Conservation (phyloP, 1,140 invertebrate genomes). For the Zaprionus inermis region DNA sequence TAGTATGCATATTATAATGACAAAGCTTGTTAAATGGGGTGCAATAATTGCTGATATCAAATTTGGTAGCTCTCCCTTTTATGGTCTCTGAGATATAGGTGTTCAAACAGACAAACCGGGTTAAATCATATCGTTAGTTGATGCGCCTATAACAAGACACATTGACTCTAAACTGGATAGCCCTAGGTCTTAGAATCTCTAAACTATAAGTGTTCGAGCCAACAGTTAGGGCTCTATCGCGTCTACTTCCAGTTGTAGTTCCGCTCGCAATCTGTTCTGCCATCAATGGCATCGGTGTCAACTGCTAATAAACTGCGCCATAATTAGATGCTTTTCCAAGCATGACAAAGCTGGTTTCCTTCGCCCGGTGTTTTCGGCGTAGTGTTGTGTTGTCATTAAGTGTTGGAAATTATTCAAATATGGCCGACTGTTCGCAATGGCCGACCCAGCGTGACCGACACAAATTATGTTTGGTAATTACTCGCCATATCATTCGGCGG, state of each 20-base stretch:
- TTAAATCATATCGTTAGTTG: too few species aligned
- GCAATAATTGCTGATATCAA: too few species aligned
- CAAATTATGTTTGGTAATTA: slow-evolving; percentile 57
- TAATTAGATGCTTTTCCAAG: slow-evolving; percentile 35
- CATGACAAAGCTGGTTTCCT: slow-evolving; percentile 39
- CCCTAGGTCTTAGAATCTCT: too few species aligned
- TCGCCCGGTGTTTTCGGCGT: too few species aligned
- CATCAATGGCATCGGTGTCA: background rate
- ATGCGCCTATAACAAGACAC: background rate
- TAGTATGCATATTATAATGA: too few species aligned
- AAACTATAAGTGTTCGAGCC: background rate
- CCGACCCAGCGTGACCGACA: slow-evolving; percentile 48
- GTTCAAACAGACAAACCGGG: too few species aligned
- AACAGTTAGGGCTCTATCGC: too few species aligned
- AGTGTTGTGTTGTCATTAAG: slow-evolving; percentile 40
- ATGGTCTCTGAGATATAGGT: too few species aligned
- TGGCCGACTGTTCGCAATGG: slow-evolving; percentile 47
- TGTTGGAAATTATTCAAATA: slow-evolving; percentile 50
- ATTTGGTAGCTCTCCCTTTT: background rate
- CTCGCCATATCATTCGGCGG: slow-evolving; percentile 26
- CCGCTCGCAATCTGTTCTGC: slow-evolving; percentile 6
- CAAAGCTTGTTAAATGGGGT: too few species aligned
- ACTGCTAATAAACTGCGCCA: background rate
- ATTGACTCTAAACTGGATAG: background rate
- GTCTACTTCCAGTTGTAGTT: background rate